Evolutionary conservation across 1,140 invertebrate species (phyloP).

Genomic region (Eueides isabella): DNA sequence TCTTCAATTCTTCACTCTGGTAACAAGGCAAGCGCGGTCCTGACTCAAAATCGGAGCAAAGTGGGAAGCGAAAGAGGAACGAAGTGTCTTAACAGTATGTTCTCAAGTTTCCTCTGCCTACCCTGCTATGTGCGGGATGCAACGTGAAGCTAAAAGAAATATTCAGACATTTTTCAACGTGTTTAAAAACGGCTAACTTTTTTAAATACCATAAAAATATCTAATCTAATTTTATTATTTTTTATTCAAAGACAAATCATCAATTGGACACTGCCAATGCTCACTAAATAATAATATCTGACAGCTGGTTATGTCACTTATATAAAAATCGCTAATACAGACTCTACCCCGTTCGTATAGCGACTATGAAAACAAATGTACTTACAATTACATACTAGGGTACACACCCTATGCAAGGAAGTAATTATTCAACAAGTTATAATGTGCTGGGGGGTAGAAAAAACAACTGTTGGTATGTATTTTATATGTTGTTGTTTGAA

Average conservation of each 20-base stretch:
- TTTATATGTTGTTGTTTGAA: conserved; percentile 30
- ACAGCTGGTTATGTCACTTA: conserved; percentile 36
- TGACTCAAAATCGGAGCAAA: too few relatives aligned
- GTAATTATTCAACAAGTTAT: conserved; percentile 34
- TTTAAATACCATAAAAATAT: too few relatives aligned
- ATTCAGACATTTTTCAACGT: too few relatives aligned
- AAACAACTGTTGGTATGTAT: conserved; percentile 37
- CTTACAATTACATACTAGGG: conserved; percentile 25
- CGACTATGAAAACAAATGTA: background rate
- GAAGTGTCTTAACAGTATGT: too few relatives aligned
- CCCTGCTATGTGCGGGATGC: too few relatives aligned
- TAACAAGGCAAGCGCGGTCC: too few relatives aligned
- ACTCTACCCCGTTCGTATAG: conserved; percentile 27
- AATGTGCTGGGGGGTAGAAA: conserved; percentile 26
- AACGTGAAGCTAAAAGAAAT: too few relatives aligned
- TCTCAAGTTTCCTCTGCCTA: too few relatives aligned
- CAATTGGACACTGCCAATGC: conserved; percentile 23
- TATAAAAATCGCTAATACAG: conserved; percentile 20
- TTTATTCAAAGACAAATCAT: conserved; percentile 41
- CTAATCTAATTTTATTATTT: too few relatives aligned
- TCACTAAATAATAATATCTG: conserved; percentile 39
- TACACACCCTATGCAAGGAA: conserved; percentile 31
- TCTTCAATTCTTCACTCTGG: too few relatives aligned
- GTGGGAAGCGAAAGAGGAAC: too few relatives aligned
- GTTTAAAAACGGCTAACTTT: too few relatives aligned